phyloP scores from a whole-genome alignment of 2,113 vertebrate species.

The Pomatostomus ruficeps region DNA sequence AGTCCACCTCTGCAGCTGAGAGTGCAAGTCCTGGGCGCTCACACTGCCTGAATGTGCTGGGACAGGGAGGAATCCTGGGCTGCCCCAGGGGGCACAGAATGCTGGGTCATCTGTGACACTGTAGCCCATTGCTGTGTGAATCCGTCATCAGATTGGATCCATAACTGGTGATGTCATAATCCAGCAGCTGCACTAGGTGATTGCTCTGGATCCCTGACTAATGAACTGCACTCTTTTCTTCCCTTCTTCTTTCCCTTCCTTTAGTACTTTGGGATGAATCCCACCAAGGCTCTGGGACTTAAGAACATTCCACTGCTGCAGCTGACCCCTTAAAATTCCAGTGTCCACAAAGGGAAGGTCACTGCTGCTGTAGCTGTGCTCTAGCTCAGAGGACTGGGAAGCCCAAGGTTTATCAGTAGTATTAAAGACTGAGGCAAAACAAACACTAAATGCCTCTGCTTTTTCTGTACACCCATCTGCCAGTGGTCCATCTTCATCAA shows the following conservation, averaged over 20 bases:
- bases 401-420: background rate
- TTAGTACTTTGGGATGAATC: accelerated
- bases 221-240: background rate
- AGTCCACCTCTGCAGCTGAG: background rate
- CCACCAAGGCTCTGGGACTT: background rate
- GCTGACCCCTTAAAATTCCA: background rate
- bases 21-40: background rate
- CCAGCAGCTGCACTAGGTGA: background rate
- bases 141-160: background rate
- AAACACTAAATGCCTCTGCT: background rate
- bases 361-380: background rate
- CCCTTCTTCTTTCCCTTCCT: background rate
- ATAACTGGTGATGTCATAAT: background rate
- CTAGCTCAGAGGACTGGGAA: background rate
- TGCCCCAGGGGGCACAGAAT: background rate
- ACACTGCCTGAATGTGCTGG: background rate
- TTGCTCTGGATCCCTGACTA: background rate
- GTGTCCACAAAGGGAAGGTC: background rate
- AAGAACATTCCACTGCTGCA: background rate
- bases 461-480: background rate
- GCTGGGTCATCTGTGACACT: background rate
- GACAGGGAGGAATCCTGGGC: background rate
- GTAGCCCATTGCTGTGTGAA: background rate
- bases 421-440: background rate
- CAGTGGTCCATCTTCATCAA: background rate